phyloP scores from a whole-genome alignment of 2,113 vertebrate genomes.

The Ptychochromis oligacanthus region DNA sequence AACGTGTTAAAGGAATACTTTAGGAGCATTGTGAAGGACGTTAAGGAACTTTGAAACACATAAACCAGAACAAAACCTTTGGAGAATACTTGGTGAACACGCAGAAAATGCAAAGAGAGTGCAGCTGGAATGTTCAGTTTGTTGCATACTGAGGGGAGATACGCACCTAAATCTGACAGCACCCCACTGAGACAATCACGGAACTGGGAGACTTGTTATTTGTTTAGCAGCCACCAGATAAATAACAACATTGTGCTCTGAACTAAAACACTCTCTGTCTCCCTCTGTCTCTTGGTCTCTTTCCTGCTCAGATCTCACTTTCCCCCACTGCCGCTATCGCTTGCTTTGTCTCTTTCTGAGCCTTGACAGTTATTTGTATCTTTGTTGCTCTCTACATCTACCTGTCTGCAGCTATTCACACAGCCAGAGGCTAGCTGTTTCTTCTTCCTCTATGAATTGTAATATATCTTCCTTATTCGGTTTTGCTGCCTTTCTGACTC shows the following conservation, averaged over 20 bases:
- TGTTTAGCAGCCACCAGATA: conserved; percentile 76
- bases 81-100: conserved; percentile 46
- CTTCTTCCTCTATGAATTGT: conserved; percentile 56
- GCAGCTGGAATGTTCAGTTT: conserved; percentile 60
- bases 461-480: conserved; percentile 46
- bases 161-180: conserved; percentile 71
- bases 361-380: conserved; percentile 77
- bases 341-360: conserved; percentile 59
- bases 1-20: conserved; percentile 8
- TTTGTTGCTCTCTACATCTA: conserved; percentile 70
- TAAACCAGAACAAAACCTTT: conserved; percentile 27
- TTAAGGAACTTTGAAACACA: conserved; percentile 32
- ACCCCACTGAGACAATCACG: conserved; percentile 76
- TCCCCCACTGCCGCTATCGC: conserved; percentile 39
- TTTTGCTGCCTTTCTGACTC: conserved; percentile 42
- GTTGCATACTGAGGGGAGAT: conserved; percentile 63
- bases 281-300: conserved; percentile 60
- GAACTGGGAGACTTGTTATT: conserved; percentile 71
- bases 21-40: conserved; percentile 36
- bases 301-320: conserved; percentile 65
- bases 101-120: conserved; percentile 32
- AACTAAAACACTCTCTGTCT: conserved; percentile 71
- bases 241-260: conserved; percentile 75
- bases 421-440: conserved; percentile 72
- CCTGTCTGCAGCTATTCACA: conserved; percentile 75